phyloP scores from a whole-genome alignment of 2,888 invertebrate genomes.

The Perizoma flavofasciatum region DNA sequence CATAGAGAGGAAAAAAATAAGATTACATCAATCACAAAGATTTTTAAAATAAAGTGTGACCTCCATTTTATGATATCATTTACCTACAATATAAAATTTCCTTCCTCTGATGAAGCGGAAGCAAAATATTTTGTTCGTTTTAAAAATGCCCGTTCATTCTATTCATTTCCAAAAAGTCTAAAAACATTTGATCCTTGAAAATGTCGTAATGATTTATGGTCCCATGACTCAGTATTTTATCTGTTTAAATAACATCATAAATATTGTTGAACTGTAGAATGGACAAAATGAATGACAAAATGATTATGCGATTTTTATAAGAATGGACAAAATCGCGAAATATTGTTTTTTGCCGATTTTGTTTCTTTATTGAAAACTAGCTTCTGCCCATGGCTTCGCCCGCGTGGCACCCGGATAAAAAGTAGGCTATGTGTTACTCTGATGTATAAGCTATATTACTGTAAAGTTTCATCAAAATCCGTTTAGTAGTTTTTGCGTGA shows the following conservation, averaged over 20 bases:
- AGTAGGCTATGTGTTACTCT: too few species aligned
- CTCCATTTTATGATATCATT: background rate
- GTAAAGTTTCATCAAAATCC: too few species aligned
- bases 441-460: too few species aligned
- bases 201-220: slow-evolving; percentile 41
- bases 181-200: slow-evolving; percentile 27
- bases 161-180: slow-evolving; percentile 7
- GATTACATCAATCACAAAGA: background rate
- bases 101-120: slow-evolving; percentile 8
- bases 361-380: too few species aligned
- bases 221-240: slow-evolving; percentile 30
- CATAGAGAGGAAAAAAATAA: too few species aligned
- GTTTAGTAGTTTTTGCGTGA: too few species aligned
- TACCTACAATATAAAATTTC: slow-evolving; percentile 4
- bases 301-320: too few species aligned
- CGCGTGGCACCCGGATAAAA: too few species aligned
- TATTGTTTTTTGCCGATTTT: too few species aligned
- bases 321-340: too few species aligned
- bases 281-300: too few species aligned
- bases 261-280: slow-evolving; percentile 9
- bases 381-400: too few species aligned
- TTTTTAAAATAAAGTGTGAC: background rate
- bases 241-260: slow-evolving; percentile 6
- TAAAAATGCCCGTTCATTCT: slow-evolving; percentile 14
- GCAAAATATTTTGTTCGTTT: slow-evolving; percentile 22